Evolutionary conservation across 2,113 vertebrate species (phyloP).

Genomic region (Poicephalus gulielmi): DNA sequence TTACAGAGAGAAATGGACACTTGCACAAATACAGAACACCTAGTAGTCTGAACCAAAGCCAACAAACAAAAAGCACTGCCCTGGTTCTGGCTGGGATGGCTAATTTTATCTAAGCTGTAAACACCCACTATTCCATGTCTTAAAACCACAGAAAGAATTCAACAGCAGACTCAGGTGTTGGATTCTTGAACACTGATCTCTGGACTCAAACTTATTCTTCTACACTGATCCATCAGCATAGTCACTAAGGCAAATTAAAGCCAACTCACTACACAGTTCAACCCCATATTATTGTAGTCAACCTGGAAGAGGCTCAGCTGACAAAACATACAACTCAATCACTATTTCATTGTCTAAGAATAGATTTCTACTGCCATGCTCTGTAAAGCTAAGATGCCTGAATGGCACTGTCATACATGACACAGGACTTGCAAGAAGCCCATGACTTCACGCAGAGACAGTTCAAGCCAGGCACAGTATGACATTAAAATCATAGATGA

Average conservation of each 20-base stretch:
- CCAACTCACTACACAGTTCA: background rate
- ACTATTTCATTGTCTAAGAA: background rate
- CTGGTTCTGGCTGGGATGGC: background rate
- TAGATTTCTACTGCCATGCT: background rate
- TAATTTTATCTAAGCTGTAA: background rate
- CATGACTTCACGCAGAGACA: fast-evolving
- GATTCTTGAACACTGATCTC: background rate
- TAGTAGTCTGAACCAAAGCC: background rate
- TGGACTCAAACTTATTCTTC: background rate
- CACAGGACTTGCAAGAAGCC: background rate
- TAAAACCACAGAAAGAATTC: background rate
- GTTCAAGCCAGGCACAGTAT: background rate
- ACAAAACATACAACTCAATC: background rate
- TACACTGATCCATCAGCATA: background rate
- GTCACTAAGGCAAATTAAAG: background rate
- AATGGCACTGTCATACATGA: background rate
- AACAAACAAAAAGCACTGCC: background rate
- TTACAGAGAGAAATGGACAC: background rate
- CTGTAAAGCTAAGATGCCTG: background rate
- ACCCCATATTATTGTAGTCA: fast-evolving
- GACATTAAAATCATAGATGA: background rate
- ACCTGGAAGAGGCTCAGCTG: background rate
- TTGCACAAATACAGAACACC: background rate
- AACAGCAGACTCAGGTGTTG: background rate
- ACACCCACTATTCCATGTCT: background rate